A percentile compares a stretch with the other conserved stretches of the same genome.
Conservation (phyloP, 2,888 invertebrate genomes). For the Smittia aterrima region DNA sequence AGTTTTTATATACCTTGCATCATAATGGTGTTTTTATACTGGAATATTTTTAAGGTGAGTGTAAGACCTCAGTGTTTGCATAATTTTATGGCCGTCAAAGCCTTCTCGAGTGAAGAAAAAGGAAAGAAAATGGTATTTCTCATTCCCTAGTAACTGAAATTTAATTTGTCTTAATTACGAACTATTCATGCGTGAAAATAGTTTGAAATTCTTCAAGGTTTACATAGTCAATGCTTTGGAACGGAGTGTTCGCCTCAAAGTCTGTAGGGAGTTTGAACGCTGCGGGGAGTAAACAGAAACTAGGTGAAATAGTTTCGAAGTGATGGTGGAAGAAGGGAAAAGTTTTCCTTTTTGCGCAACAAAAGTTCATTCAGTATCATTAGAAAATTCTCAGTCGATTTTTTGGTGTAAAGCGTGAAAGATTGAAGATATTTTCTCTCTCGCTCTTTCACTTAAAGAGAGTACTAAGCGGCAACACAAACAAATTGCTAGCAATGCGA, state of each 20-base stretch:
- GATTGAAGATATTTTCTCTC: too few species aligned
- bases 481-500: too few species aligned
- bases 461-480: too few species aligned
- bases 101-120: not conserved
- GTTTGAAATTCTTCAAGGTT: not conserved
- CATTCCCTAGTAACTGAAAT: not conserved
- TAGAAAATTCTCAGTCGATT: too few species aligned
- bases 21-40: slow-evolving; percentile 97
- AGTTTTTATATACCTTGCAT: slow-evolving; percentile 99
- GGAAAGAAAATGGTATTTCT: not conserved
- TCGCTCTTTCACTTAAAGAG: too few species aligned
- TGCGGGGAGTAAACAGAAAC: not conserved
- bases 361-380: not conserved
- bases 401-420: too few species aligned
- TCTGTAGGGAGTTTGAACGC: not conserved
- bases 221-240: not conserved
- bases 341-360: not conserved
- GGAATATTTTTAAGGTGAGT: slow-evolving; percentile 92
- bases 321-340: too few species aligned
- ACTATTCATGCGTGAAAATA: slow-evolving; percentile 23
- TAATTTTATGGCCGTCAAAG: too few species aligned
- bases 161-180: slow-evolving; percentile 2
- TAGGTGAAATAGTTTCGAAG: not conserved
- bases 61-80: not conserved
- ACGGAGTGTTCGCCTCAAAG: not conserved